Percentiles rank a stretch among this genome's conserved stretches.
Evolutionary conservation across 2,797 vertebrate genomes (phyloP).

Genomic region (Xenentodon cancila): DNA sequence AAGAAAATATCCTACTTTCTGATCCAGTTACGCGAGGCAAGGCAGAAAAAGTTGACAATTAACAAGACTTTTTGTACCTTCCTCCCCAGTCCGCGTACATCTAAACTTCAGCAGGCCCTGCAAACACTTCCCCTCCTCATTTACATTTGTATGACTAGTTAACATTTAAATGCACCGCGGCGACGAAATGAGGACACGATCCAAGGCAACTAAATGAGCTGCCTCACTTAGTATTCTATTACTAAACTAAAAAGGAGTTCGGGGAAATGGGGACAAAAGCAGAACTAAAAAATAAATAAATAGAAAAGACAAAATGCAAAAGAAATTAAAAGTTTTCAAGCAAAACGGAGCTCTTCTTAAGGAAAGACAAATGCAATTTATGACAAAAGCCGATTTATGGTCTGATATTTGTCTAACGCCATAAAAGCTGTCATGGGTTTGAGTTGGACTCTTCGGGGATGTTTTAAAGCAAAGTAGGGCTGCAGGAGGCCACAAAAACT

Average conservation of each 20-base stretch:
- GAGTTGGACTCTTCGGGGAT: constrained; percentile 19
- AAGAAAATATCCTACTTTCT: constrained; percentile 46
- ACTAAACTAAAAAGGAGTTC: constrained; percentile 59
- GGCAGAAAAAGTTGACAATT: constrained; percentile 75
- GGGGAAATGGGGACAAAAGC: constrained; percentile 63
- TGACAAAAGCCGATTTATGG: not conserved
- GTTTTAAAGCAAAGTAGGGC: constrained; percentile 29
- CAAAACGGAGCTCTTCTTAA: not conserved
- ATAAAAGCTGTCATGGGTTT: constrained; percentile 25
- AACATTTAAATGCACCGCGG: constrained; percentile 85
- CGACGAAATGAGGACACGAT: constrained; percentile 78
- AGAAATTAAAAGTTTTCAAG: not conserved
- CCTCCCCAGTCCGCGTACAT: constrained; percentile 70
- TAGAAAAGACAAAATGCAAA: not conserved
- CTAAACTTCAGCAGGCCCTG: constrained; percentile 67
- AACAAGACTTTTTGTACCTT: constrained; percentile 77
- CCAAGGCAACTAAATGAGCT: constrained; percentile 76
- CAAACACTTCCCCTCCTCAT: constrained; percentile 83
- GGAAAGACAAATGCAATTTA: not conserved
- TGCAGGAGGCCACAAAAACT: constrained; percentile 34
- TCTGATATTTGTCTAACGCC: not conserved
- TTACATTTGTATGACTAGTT: constrained; percentile 86
- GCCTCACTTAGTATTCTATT: constrained; percentile 80
- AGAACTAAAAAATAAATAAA: constrained; percentile 7
- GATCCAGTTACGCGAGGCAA: constrained; percentile 54